Percentiles rank a stretch among this genome's conserved stretches.
phyloP scores from a whole-genome alignment of 2,797 vertebrate species.

The Streptopelia turtur region DNA sequence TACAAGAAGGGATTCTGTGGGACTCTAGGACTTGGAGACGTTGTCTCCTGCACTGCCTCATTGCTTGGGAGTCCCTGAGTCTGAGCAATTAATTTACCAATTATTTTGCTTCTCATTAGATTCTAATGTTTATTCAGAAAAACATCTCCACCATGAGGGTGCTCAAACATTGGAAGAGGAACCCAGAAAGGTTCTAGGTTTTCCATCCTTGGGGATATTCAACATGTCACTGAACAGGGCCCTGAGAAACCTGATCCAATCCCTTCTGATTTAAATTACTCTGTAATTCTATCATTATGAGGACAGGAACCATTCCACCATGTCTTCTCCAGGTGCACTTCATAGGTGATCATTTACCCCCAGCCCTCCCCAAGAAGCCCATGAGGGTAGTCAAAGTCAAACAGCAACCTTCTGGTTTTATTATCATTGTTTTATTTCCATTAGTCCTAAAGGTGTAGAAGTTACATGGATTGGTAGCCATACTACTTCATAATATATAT shows the following conservation, averaged over 20 bases:
- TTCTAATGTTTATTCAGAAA: not conserved
- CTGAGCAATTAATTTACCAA: not conserved
- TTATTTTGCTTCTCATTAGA: not conserved
- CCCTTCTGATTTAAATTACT: not conserved
- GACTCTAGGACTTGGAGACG: not conserved
- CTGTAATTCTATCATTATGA: not conserved
- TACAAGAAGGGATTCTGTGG: not conserved
- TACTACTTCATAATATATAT: slow-evolving; percentile 64
- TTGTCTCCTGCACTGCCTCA: not conserved
- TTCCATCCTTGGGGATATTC: not conserved
- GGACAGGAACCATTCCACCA: not conserved
- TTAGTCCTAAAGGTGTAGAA: slow-evolving; percentile 71
- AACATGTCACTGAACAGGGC: not conserved
- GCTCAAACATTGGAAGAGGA: not conserved
- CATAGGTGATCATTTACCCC: not conserved
- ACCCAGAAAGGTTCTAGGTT: not conserved
- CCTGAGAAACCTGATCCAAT: not conserved
- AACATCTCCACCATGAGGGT: not conserved
- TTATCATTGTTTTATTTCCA: slow-evolving; percentile 68
- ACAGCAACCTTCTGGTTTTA: slow-evolving; percentile 19
- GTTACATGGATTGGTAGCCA: slow-evolving; percentile 61
- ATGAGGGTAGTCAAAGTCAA: not conserved
- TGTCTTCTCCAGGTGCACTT: not conserved
- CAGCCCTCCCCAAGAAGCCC: not conserved
- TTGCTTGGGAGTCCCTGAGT: not conserved